Base-by-base conservation (phyloP, 2,888 invertebrate species). In the Cyrtodaria siliqua region DNA sequence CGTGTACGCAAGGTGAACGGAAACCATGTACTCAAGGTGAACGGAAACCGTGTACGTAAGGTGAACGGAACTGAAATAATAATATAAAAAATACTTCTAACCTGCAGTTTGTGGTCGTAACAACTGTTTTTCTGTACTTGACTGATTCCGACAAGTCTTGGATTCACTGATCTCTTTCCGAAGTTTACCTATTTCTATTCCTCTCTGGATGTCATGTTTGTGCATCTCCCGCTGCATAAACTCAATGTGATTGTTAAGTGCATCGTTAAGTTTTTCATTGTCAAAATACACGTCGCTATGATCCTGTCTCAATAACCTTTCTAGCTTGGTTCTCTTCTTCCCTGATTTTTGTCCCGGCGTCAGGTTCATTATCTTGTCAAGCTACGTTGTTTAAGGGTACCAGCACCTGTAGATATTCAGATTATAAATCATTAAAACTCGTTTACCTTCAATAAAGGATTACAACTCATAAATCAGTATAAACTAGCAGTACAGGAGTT, bases 221-320 rank as follows among this genome's bases (percentile, higher is more conserved):
- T 79, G 81, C 52, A 78, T 63, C 40, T 86, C 84, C 47, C 70
- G 78, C 14, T 71, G 64, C 62, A 87, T 76, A 23, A 62, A 66
- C 14, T 78, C 76, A 18, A 85, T 77, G 14, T 61, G 66, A 9
- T 66, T 57, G 42, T 70, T 71, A 27, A 86, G 78, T 40, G 79
- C 75, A 47, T 86, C 86, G 50, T 76, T 79, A 4, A 87, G 81
- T 33, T 76, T 56, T 23, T 86, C 87, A 72, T 87, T 87, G 67
- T 87, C 84, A 60, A 86, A 87, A 62, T 87, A 85, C 18, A 86
- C 82, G 59, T 84, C 83, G 49, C 87, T 87, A 44, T 86, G 86
- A 40, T 87, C 87, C 57, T 85, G 79, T 2, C 82, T 53, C 18
- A 86, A 56, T 2, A 85, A 71, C 42, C 72, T 73, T 52, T 83